Conservation (phyloP, 2,113 vertebrate genomes). For the Urocitellus parryii region DNA sequence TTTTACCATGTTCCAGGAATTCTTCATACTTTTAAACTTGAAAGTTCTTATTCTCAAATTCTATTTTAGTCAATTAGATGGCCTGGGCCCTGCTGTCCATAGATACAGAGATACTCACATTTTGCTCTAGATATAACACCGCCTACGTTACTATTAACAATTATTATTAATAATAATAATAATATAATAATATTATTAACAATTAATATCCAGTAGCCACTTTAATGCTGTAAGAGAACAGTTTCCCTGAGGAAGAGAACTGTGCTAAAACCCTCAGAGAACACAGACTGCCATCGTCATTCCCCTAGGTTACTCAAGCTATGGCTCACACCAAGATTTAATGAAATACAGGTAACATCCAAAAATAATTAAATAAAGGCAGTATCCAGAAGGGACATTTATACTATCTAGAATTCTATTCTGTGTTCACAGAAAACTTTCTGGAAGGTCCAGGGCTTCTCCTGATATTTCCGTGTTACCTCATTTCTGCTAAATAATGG, state of each 20-base stretch:
- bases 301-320: background rate
- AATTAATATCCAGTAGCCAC: background rate
- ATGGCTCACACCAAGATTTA: background rate
- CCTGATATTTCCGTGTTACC: slow-evolving; percentile 28
- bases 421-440: slow-evolving; percentile 56
- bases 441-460: slow-evolving; percentile 69
- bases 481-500: slow-evolving; percentile 53
- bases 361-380: slow-evolving; percentile 56
- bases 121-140: background rate
- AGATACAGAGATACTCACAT: background rate
- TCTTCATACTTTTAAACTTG: background rate
- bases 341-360: slow-evolving; percentile 11
- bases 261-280: background rate
- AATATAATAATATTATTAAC: too few species aligned
- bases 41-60: background rate
- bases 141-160: too few species aligned
- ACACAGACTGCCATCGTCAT: background rate
- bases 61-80: background rate
- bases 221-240: background rate
- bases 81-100: background rate
- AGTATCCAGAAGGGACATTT: slow-evolving; percentile 3
- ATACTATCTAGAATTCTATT: slow-evolving; percentile 20
- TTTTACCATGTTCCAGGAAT: background rate
- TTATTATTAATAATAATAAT: too few species aligned
- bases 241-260: background rate